Evolutionary conservation across 2,797 vertebrate species (phyloP), one percentile per base, ranked within the genome.

Genomic region (Aeoliscus strigatus): DNA sequence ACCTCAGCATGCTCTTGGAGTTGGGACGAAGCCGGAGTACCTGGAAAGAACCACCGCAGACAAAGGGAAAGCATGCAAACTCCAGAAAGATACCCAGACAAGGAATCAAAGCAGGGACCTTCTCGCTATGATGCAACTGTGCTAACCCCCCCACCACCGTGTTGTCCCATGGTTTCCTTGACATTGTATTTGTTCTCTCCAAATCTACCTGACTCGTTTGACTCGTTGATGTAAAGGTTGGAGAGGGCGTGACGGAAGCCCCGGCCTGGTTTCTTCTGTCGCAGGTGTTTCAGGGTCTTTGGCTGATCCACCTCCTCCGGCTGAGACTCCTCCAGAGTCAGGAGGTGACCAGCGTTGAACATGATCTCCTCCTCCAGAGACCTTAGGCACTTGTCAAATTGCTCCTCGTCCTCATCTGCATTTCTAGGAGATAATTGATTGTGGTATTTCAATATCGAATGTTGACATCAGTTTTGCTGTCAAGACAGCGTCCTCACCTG

Each of bases 401-500:
- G 41, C 15, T 80, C 73, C 13, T 74, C 70, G 1, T 63, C 56
- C 2, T 23, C 24, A 7, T 59, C 57, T 46, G 66, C 66, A 6
- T 69, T 63, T 29, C 78, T 80, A 8, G 9, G 26, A 29, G 8
- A 30, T 0, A 1, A n/a, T n/a, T n/a, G n/a, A n/a, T n/a, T n/a
- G n/a, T n/a, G n/a, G n/a, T n/a, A n/a, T n/a, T n/a, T n/a, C n/a
- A n/a, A n/a, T n/a, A n/a, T n/a, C n/a, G n/a, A n/a, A n/a, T n/a
- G n/a, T n/a, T n/a, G n/a, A n/a, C n/a, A n/a, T n/a, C n/a, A n/a
- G n/a, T n/a, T n/a, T n/a, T n/a, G n/a, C n/a, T n/a, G n/a, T n/a
- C n/a, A n/a, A n/a, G n/a, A n/a, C n/a, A n/a, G n/a, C n/a, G n/a
- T 28, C 8, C 66, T 57, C 59, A 83, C 82, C 76, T 77, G 67